phyloP scores from a whole-genome alignment of 2,888 invertebrate species.

The Stegana nigrithorax region DNA sequence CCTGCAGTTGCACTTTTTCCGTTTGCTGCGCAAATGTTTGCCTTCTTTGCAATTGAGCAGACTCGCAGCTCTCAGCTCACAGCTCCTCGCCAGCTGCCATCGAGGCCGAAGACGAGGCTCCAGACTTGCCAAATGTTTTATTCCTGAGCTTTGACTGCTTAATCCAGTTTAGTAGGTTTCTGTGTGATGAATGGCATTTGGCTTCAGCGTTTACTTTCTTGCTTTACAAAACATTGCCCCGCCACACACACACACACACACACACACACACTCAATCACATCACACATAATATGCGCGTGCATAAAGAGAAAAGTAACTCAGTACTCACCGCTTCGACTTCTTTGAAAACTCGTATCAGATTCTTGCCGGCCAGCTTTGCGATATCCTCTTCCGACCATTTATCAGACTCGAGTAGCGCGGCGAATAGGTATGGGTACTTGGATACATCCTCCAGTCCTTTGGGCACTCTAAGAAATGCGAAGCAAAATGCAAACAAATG shows the following conservation, averaged over 20 bases:
- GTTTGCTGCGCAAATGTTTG: slow-evolving; percentile 11
- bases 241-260: background rate
- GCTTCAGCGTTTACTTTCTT: background rate
- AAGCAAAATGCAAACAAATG: slow-evolving; percentile 10
- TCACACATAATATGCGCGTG: background rate
- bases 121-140: slow-evolving; percentile 33
- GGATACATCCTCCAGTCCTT: slow-evolving; percentile 86
- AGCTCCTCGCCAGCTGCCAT: too few species aligned
- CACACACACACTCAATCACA: background rate
- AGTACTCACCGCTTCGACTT: slow-evolving; percentile 80
- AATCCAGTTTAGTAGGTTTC: slow-evolving; percentile 15
- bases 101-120: background rate
- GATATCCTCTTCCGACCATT: slow-evolving; percentile 86
- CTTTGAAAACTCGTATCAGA: slow-evolving; percentile 82
- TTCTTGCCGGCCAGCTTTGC: slow-evolving; percentile 86
- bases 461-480: slow-evolving; percentile 70
- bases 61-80: too few species aligned
- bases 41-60: background rate
- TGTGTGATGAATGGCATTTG: slow-evolving; percentile 9
- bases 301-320: too few species aligned
- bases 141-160: slow-evolving; percentile 24
- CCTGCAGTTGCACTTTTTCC: background rate
- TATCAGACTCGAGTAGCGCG: slow-evolving; percentile 81
- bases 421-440: slow-evolving; percentile 86
- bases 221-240: too few species aligned